Percentiles rank a stretch among this genome's conserved stretches.
Conservation (phyloP, 2,797 vertebrate species). For the Tarsius wallacei region DNA sequence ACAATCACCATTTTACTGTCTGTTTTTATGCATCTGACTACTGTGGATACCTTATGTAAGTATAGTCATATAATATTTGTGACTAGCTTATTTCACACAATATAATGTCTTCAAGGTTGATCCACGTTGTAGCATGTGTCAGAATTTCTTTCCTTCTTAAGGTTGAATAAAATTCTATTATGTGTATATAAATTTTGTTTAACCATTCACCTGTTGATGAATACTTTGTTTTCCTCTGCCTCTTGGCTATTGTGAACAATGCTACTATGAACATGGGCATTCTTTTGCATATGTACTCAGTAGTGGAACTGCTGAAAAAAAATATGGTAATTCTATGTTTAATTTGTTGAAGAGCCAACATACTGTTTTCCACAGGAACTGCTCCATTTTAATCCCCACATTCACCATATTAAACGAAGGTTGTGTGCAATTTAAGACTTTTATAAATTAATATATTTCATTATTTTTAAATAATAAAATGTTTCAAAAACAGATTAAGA, state of each 20-base stretch:
- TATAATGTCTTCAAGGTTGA: background rate
- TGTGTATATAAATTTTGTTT: background rate
- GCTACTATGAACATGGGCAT: background rate
- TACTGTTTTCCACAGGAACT: background rate
- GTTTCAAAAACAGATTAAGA: conserved; percentile 43
- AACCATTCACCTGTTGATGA: background rate
- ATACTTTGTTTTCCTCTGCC: background rate
- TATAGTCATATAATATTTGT: background rate
- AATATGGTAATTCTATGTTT: background rate
- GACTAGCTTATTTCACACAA: background rate
- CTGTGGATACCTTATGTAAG: background rate
- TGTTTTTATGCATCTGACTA: background rate
- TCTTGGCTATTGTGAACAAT: background rate
- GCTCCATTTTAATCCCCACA: background rate
- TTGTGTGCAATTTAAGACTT: background rate
- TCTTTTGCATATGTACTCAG: background rate
- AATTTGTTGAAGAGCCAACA: background rate
- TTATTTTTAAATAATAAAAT: conserved; percentile 26
- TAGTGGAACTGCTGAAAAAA: background rate
- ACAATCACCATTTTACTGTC: background rate
- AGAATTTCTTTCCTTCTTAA: conserved; percentile 1
- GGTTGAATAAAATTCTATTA: background rate
- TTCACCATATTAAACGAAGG: background rate
- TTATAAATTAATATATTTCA: background rate
- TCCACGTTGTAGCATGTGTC: background rate